A percentile compares a stretch with the other conserved stretches of the same genome.
Evolutionary conservation across 2,888 invertebrate genomes (phyloP).

Genomic region (Neoascia interrupta): DNA sequence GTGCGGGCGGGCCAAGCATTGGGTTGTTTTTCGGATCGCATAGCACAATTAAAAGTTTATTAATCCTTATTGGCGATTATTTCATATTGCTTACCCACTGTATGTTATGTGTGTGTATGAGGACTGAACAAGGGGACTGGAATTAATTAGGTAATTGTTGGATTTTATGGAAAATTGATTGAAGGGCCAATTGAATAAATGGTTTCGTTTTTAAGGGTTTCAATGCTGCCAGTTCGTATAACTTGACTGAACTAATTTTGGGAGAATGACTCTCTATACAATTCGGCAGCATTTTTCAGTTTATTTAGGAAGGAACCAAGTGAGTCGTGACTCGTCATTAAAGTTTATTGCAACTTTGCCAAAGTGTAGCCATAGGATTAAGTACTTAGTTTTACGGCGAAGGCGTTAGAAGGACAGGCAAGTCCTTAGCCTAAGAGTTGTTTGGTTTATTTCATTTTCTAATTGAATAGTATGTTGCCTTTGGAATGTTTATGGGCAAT

Average conservation of each 20-base stretch:
- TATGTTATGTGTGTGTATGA: neutral
- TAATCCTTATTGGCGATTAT: slow-evolving; percentile 62
- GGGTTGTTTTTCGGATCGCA: slow-evolving; percentile 52
- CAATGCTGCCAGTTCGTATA: slow-evolving; percentile 8
- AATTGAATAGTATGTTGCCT: no score
- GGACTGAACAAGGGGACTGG: neutral
- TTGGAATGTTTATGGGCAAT: no score
- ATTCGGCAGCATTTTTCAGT: no score
- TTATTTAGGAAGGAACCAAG: no score
- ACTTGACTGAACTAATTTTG: slow-evolving; percentile 14
- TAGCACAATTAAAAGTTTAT: slow-evolving; percentile 66
- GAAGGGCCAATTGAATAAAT: slow-evolving; percentile 50
- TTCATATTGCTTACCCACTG: slow-evolving; percentile 44
- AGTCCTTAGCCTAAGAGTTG: no score
- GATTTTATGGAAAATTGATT: slow-evolving; percentile 56
- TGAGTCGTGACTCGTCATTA: no score
- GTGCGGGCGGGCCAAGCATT: slow-evolving; percentile 11
- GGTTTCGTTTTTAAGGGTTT: slow-evolving; percentile 22
- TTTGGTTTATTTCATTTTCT: no score
- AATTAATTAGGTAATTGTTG: slow-evolving; percentile 62
- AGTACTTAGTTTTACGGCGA: no score
- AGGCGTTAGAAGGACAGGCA: no score
- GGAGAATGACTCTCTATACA: no score
- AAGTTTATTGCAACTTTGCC: no score
- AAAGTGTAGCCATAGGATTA: no score